A percentile compares a stretch with the other conserved stretches of the same genome.
Conservation (phyloP, 2,113 vertebrate species). For the Dermatemys mawii region DNA sequence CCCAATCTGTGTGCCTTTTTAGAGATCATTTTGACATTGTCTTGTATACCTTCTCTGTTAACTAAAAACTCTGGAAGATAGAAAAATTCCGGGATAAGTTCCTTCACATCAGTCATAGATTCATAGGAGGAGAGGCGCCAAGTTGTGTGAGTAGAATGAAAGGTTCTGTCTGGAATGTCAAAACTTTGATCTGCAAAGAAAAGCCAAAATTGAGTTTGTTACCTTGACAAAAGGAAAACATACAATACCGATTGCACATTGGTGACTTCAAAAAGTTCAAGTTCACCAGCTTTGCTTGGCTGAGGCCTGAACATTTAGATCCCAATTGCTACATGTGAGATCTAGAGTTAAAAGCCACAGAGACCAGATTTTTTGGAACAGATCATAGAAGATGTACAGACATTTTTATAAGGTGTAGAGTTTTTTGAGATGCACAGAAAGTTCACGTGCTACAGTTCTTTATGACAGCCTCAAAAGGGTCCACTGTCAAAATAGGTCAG, state of each 20-base stretch:
- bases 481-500: neutral
- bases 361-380: neutral
- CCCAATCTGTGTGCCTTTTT: neutral
- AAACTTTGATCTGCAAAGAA: conserved; percentile 95
- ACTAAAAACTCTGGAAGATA: conserved; percentile 97
- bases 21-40: neutral
- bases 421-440: neutral
- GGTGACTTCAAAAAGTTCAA: neutral
- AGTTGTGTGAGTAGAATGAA: conserved; percentile 98
- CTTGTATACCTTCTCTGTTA: conserved; percentile 92
- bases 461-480: neutral
- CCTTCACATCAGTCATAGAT: conserved; percentile 99
- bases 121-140: conserved; percentile 98
- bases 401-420: neutral
- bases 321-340: neutral
- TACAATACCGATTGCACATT: neutral
- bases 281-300: neutral
- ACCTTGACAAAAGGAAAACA: neutral
- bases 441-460: neutral
- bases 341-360: neutral
- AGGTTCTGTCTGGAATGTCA: conserved; percentile 99
- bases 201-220: conserved; percentile 64
- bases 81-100: conserved; percentile 98
- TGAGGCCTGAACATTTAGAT: conserved; percentile 8
- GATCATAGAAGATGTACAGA: neutral